Base-by-base conservation (phyloP, 2,888 invertebrate genomes). In the Odontothrips loti region DNA sequence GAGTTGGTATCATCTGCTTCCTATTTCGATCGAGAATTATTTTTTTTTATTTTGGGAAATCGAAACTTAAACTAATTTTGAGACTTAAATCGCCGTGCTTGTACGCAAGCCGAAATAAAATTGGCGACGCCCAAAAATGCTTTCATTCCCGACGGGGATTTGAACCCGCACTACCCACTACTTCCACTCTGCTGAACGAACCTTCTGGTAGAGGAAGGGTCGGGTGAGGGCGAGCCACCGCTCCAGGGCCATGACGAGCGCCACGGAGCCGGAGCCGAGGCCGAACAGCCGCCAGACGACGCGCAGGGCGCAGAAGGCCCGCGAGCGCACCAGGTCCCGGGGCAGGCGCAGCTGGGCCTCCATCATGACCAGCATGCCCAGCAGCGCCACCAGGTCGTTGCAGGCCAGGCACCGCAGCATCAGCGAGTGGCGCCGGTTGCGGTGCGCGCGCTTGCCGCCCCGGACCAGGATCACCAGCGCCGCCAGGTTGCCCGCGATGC, bases 141-240 rank as follows among this genome's bases (percentile, higher is more conserved):
- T n/a, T n/a, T n/a, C n/a, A n/a, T n/a, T n/a, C n/a, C n/a, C n/a
- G n/a, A n/a, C n/a, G n/a, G n/a, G n/a, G n/a, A n/a, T n/a, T n/a
- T n/a, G n/a, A n/a, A n/a, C n/a, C n/a, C n/a, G n/a, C n/a, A 43
- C 3, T 43, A 43, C 34, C 34, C 3, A 43, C 34, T 4, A 2
- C 34, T 43, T 6, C 34, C 2, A 43, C 34, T 6, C 2, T 6
- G 34, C 6, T 23, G 63, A n/a, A 23, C 68, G 27, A 88, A 96
- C 96, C 93, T 95, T 95, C 87, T 95, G 95, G 87, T 96, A 96
- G 85, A 94, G 90, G 88, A 96, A 96, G 68, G 96, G 96, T 84
- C 94, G 90, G 17, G 96, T 95, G 84, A 96, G 91, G 34, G 96
- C 96, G 85, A 96, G 89, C 92, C 94, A 96, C 84, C 96, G 90